These are phyloP conservation scores for Synergus gifuensis DNA, from an alignment of 2,888 invertebrate genomes.

Conservation along the genomic window DNA sequence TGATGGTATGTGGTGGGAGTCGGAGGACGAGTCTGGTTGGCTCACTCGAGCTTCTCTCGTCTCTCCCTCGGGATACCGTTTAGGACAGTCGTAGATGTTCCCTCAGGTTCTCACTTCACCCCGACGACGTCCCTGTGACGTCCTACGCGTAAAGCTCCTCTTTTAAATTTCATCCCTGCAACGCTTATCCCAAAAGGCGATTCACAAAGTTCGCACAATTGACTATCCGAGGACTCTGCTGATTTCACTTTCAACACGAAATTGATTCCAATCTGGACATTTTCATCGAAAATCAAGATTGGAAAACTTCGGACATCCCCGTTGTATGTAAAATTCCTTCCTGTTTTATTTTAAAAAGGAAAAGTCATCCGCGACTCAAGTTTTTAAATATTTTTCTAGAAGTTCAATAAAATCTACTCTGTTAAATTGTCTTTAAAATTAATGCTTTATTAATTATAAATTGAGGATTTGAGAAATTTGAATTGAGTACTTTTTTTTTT, in stretches of 20 bases:
- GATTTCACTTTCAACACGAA: conserved; percentile 23
- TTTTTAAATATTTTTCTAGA: not conserved
- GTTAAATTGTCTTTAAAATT: not conserved
- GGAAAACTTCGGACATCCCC: not conserved
- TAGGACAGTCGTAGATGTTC: conserved; percentile 56
- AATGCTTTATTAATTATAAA: not conserved
- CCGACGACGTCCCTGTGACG: conserved; percentile 58
- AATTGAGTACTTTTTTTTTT: not conserved
- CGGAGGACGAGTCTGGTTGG: conserved; percentile 67
- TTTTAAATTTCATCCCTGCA: not conserved
- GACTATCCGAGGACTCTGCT: not conserved
- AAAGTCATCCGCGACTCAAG: not conserved
- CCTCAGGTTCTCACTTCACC: conserved; percentile 61
- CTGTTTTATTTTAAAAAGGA: not conserved
- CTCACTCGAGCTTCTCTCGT: conserved; percentile 59
- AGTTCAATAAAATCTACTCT: not conserved
- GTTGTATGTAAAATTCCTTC: conserved; percentile 23
- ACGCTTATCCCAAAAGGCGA: not conserved
- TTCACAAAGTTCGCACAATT: conserved; percentile 15
- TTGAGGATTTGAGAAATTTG: not conserved
- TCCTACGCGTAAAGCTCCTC: conserved; percentile 38
- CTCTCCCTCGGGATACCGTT: conserved; percentile 64
- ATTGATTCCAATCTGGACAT: not conserved
- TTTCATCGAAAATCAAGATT: conserved; percentile 13
- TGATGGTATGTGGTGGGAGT: conserved; percentile 66